These are phyloP conservation scores for Rutilus rutilus DNA, from an alignment of 2,113 vertebrate species.

Conservation along the genomic window DNA sequence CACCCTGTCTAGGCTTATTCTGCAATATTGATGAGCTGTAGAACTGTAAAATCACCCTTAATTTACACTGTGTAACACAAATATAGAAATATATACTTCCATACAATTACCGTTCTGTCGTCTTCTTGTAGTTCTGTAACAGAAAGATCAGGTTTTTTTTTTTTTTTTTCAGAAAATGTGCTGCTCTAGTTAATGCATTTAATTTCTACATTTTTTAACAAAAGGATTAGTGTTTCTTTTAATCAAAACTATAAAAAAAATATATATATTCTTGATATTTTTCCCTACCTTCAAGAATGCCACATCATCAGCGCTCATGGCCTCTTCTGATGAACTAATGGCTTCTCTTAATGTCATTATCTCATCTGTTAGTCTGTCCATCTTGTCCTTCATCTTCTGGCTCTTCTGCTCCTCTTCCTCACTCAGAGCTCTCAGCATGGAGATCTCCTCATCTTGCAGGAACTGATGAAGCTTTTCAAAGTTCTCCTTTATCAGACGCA, in stretches of 20 bases:
- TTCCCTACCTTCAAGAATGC: conserved; percentile 60
- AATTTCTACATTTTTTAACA: not conserved
- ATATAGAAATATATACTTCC: no score
- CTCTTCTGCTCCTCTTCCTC: conserved; percentile 67
- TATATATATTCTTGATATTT: not conserved
- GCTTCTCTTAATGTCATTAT: conserved; percentile 50
- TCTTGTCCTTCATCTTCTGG: conserved; percentile 56
- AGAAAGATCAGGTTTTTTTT: no score
- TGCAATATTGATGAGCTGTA: no score
- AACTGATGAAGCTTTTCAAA: conserved; percentile 69
- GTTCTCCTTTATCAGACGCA: conserved; percentile 57
- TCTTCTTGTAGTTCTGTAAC: conserved; percentile 62
- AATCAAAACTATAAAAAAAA: not conserved
- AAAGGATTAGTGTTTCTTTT: not conserved
- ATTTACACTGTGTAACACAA: no score
- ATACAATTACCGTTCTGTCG: conserved; percentile 52
- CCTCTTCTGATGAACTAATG: conserved; percentile 56
- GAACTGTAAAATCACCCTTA: no score
- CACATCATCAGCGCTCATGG: conserved; percentile 52
- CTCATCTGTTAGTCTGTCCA: conserved; percentile 54
- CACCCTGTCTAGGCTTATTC: not conserved
- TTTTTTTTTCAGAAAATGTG: not conserved
- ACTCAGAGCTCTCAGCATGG: conserved; percentile 55
- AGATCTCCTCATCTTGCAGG: conserved; percentile 62
- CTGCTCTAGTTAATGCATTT: not conserved